Base-by-base conservation (phyloP, 2,797 vertebrate species). In the Pterois miles region DNA sequence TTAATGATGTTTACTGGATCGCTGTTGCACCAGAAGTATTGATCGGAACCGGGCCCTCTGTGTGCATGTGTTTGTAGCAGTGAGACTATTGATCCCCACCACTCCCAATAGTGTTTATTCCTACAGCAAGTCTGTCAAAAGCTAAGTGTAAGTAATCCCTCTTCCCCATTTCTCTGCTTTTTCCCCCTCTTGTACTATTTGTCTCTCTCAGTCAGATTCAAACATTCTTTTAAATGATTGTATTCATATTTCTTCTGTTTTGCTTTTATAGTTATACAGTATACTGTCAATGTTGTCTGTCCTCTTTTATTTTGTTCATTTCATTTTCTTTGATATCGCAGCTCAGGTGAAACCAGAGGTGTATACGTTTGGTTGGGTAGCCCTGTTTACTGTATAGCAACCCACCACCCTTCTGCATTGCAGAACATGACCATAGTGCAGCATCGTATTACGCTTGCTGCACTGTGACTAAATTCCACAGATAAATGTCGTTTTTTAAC, bases 1-100 rank as follows among this genome's bases (percentile, higher is more conserved):
- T 94, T 94, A 93, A 87, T 69, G 90, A 88, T 94, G 91, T 94
- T 93, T 91, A 93, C 91, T 83, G 84, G 85, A 86, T 89, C 59
- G 71, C 76, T 75, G 79, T 89, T 89, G 86, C 85, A 91, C 72
- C 85, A 84, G 81, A 74, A 81, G 67, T 90, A 94, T 93, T 59
- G 92, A 94, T 92, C 83, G 18, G 8, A 58, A 31, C 50, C 80
- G 31, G 75, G 66, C 59, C 78, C 40, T 81, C 22, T 71, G 65
- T 80, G 81, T 74, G 82, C 64, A 40, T 71, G 78, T 85, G 81
- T 82, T 83, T 87, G 84, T 83, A 75, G 73, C 85, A 78, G 81
- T 87, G 84, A 81, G 79, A 79, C 65, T 93, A 93, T 94, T 84
- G 92, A 93, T 93, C 89, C 65, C n/a, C 12, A 59, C 78, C 62